Evolutionary conservation across 1,140 invertebrate genomes (phyloP), one percentile per base, ranked within the genome.

Genomic region (Cherax quadricarinatus): DNA sequence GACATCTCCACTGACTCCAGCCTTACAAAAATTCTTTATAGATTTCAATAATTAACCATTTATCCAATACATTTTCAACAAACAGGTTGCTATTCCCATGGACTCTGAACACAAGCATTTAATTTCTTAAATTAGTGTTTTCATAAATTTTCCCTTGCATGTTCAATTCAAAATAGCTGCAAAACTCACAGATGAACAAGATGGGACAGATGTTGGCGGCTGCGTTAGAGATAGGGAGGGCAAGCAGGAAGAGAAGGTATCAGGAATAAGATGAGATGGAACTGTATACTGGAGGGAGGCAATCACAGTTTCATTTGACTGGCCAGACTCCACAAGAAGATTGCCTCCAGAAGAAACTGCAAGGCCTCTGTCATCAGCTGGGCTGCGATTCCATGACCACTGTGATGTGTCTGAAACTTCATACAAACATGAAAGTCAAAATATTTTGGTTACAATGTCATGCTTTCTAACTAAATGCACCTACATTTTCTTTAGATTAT

Each of bases 321-420:
- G 60, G n/a, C 41, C 70, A 41, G 81, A 30, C 7, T 49, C 82
- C 30, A 85, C 62, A 24, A 91, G 70, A 16, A 86, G 21, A 24
- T 60, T 82, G n/a, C 60, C 83, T 53, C 21, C 57, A 18, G 57
- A 24, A 41, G 84, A 81, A 3, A 73, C 90, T 53, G 24, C 21
- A 30, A 49, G 21, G 41, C 21, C 73, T 48, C 79, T 48, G 18
- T 91, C 90, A 48, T 87, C 90, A 21, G 75, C 30, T 21, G 84
- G 41, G 62, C 70, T 82, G 75, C 84, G 83, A 30, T 30, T 86
- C 90, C 90, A 91, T n/a, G 30, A 86, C 90, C 90, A 91, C n/a
- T 86, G 75, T 9, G 57, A 10, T 30, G 84, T 9, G 30, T 91
- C 90, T 86, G 90, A 41, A 87, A 91, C 90, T 91, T 48, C 21